A percentile compares a stretch with the other conserved stretches of the same genome.
These are phyloP conservation scores for Calidris pygmaea DNA, from an alignment of 2,113 vertebrate species.

Conservation along the genomic window DNA sequence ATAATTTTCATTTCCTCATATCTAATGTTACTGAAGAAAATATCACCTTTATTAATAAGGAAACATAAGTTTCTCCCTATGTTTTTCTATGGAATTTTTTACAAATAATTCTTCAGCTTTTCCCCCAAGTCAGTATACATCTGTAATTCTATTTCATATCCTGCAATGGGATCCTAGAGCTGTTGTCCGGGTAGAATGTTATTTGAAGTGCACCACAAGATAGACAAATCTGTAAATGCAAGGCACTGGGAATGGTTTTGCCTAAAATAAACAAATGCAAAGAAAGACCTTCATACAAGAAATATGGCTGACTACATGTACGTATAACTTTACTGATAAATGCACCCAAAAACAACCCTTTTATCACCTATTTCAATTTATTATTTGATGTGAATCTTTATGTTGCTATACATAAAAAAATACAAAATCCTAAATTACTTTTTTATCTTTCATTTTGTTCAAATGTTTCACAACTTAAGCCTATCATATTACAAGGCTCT, in stretches of 20 bases:
- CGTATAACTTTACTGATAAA: neutral
- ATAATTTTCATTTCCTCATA: constrained; percentile 1
- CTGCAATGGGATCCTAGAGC: constrained; percentile 7
- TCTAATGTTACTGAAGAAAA: neutral
- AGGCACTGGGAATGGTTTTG: constrained; percentile 19
- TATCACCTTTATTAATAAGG: constrained; percentile 13
- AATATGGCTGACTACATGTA: neutral
- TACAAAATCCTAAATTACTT: constrained; percentile 23
- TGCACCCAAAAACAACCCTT: neutral
- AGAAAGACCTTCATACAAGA: neutral
- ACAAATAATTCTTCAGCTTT: neutral
- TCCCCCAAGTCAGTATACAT: neutral
- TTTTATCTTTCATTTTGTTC: constrained; percentile 68
- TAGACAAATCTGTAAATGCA: constrained; percentile 35
- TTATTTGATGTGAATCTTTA: constrained; percentile 2
- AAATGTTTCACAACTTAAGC: constrained; percentile 63
- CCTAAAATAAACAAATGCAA: constrained; percentile 6
- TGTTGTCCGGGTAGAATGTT: constrained; percentile 40
- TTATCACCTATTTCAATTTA: neutral
- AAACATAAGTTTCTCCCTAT: neutral
- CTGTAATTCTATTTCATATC: constrained; percentile 46
- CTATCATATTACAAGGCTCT: constrained; percentile 57
- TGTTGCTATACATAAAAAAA: neutral
- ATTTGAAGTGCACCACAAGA: neutral
- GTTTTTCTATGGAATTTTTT: neutral